Evolutionary conservation across 2,888 invertebrate genomes (phyloP).

Genomic region (Chloroclysta siterata): DNA sequence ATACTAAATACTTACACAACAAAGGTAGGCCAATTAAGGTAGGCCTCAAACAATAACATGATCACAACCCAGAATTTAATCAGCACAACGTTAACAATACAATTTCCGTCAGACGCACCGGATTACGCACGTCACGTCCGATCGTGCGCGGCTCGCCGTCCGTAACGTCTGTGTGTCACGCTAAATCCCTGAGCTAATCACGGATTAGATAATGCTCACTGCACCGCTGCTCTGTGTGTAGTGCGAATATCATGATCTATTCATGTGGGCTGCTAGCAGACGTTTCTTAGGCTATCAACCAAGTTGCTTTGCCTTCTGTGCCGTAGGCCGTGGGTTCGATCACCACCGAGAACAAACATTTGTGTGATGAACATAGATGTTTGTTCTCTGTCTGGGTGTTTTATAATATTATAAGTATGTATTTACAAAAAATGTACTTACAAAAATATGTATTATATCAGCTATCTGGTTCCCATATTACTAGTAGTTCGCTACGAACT

Average conservation of each 20-base stretch:
- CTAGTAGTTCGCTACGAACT: no score
- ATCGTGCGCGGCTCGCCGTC: constrained; percentile 14
- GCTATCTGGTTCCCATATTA: no score
- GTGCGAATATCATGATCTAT: constrained; percentile 23
- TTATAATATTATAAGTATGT: no score
- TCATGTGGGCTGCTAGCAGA: constrained; percentile 13
- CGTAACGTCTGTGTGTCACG: constrained; percentile 32
- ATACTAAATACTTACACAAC: no score
- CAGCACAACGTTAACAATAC: background rate
- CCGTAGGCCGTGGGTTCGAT: no score
- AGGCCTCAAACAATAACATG: background rate
- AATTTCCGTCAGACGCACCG: background rate
- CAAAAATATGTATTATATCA: no score
- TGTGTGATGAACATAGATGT: no score
- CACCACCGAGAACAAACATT: no score
- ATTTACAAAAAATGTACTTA: no score
- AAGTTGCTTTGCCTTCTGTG: no score
- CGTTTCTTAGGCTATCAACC: background rate
- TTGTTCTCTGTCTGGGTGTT: no score
- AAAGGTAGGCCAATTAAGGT: background rate
- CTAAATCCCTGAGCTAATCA: constrained; percentile 38
- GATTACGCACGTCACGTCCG: background rate
- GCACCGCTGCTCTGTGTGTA: constrained; percentile 27
- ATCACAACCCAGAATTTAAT: background rate
- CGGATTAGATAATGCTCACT: constrained; percentile 32